These are phyloP conservation scores for Myotis vivesi DNA, from an alignment of 2,797 vertebrate genomes.

Conservation along the genomic window DNA sequence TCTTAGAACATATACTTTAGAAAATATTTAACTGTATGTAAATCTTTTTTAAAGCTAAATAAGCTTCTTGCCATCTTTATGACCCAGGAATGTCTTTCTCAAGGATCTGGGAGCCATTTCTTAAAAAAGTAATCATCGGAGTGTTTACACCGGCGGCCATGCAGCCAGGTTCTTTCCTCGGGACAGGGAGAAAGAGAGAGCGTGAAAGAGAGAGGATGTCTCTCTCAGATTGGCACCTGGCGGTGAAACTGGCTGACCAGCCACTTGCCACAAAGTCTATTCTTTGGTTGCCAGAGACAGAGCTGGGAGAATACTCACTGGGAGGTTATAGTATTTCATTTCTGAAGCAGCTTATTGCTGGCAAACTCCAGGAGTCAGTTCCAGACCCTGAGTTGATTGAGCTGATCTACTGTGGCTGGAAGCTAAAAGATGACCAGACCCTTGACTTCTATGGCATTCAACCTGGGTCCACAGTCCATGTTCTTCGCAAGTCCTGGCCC, in stretches of 20 bases:
- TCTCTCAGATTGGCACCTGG: constrained; percentile 92
- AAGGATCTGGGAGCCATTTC: not conserved
- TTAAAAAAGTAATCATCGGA: not conserved
- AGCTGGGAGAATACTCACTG: constrained; percentile 90
- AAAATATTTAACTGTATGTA: not conserved
- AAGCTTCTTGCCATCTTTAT: not conserved
- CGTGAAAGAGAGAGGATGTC: constrained; percentile 85
- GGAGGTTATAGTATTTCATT: constrained; percentile 92
- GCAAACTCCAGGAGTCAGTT: constrained; percentile 91
- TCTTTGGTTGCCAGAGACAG: constrained; percentile 93
- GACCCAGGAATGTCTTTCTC: not conserved
- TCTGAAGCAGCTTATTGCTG: constrained; percentile 94
- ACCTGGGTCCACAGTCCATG: no score
- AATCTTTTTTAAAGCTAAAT: not conserved
- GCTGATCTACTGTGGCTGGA: no score
- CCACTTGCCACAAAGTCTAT: constrained; percentile 91
- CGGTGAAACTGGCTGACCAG: constrained; percentile 92
- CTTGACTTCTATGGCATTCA: no score
- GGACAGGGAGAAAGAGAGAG: constrained; percentile 42
- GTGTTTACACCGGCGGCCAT: no score
- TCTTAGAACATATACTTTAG: not conserved
- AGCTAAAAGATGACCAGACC: no score
- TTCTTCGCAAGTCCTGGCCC: no score
- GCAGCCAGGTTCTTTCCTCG: no score
- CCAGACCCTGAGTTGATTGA: constrained; percentile 95